Conservation (phyloP, 2,797 vertebrate species). For the Odontamblyopus lacepedii region DNA sequence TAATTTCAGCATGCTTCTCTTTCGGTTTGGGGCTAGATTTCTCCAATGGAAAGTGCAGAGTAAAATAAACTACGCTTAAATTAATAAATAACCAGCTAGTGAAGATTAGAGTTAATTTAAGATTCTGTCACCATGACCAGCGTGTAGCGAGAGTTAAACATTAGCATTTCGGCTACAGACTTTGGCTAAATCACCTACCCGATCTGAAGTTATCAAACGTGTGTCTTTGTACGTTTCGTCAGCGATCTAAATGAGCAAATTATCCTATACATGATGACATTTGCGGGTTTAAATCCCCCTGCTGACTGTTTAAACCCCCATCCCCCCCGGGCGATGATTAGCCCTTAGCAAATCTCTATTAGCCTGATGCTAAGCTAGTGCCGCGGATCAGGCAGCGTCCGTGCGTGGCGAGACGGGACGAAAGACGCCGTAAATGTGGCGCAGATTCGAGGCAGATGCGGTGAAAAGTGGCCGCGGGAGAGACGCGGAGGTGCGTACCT, state of each 20-base stretch:
- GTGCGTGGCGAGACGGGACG: not conserved
- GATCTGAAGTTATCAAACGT: not conserved
- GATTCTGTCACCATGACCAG: not conserved
- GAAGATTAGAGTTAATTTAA: not conserved
- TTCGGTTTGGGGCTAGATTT: too few species aligned
- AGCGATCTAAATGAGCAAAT: too few species aligned
- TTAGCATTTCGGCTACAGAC: not conserved
- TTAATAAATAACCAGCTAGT: not conserved
- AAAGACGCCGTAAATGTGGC: not conserved
- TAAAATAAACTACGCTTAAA: too few species aligned
- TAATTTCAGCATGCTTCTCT: too few species aligned
- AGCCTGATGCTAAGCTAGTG: slow-evolving; percentile 54
- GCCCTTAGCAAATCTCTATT: slow-evolving; percentile 49
- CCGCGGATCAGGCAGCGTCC: slow-evolving; percentile 42
- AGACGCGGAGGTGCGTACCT: not conserved
- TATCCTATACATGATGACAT: not conserved
- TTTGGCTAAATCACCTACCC: not conserved
- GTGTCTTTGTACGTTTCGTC: not conserved
- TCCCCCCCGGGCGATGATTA: slow-evolving; percentile 32
- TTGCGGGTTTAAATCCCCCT: slow-evolving; percentile 22
- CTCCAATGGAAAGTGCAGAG: too few species aligned
- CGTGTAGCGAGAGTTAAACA: not conserved
- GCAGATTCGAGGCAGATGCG: fast-evolving
- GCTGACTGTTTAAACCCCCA: slow-evolving; percentile 37
- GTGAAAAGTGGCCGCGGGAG: not conserved